These are phyloP conservation scores for Sander vitreus DNA, from an alignment of 2,113 vertebrate species.

Conservation along the genomic window DNA sequence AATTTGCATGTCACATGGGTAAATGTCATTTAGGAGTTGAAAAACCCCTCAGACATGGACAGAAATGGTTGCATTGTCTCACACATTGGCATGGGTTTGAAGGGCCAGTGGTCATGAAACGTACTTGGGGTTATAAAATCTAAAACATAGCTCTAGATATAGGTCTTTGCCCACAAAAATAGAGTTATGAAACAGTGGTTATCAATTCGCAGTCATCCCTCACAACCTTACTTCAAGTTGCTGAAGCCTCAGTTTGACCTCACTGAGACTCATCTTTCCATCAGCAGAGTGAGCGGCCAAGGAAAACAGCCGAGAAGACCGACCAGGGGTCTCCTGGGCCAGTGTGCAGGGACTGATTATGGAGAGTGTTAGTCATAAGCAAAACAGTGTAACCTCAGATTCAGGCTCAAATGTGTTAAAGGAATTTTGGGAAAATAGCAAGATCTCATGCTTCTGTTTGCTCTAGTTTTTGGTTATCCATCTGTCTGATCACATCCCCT, in stretches of 20 bases:
- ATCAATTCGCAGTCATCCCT: conserved; percentile 22
- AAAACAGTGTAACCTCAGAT: conserved; percentile 55
- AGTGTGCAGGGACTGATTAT: conserved; percentile 43
- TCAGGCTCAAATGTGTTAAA: conserved; percentile 22
- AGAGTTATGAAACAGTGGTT: conserved; percentile 4
- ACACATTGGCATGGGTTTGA: neutral
- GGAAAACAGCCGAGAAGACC: conserved; percentile 49
- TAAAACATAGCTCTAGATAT: no score
- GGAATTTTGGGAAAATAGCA: conserved; percentile 29
- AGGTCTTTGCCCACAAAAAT: neutral
- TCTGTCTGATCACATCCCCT: conserved; percentile 8
- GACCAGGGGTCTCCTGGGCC: conserved; percentile 53
- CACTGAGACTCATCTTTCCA: conserved; percentile 50
- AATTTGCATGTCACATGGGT: neutral
- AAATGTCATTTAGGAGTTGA: neutral
- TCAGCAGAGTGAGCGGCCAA: conserved; percentile 44
- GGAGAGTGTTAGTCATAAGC: conserved; percentile 68
- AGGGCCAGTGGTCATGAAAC: neutral
- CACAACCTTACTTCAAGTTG: conserved; percentile 11
- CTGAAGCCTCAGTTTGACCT: conserved; percentile 48
- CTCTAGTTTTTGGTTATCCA: conserved; percentile 12
- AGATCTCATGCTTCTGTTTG: conserved; percentile 39
- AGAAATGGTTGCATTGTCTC: neutral
- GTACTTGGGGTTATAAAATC: neutral
- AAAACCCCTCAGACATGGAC: neutral